Conservation (phyloP, 2,888 invertebrate genomes). For the Chydorus sphaericus region DNA sequence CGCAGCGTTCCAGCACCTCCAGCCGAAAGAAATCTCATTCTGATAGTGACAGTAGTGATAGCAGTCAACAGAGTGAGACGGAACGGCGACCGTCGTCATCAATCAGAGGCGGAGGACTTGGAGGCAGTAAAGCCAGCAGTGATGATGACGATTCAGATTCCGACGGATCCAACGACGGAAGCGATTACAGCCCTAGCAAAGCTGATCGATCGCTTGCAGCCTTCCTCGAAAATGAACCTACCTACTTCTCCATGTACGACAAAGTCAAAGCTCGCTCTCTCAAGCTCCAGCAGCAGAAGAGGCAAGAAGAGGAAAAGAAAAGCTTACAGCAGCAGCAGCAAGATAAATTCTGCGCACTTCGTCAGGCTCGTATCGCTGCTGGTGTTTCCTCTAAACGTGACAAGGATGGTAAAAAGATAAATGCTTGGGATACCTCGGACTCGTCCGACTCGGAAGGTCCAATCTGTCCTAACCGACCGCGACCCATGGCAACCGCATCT, state of each 20-base stretch:
- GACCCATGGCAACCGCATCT: neutral
- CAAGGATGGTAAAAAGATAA: constrained; percentile 38
- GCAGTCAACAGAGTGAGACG: neutral
- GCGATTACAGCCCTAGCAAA: neutral
- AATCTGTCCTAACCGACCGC: neutral
- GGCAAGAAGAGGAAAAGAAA: constrained; percentile 61
- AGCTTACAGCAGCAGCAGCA: constrained; percentile 62
- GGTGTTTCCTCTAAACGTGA: constrained; percentile 29
- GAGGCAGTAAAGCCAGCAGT: neutral
- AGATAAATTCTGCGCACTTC: constrained; percentile 74
- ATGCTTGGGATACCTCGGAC: constrained; percentile 13
- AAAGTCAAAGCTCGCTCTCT: constrained; percentile 88
- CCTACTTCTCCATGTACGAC: constrained; percentile 94
- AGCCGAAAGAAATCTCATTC: constrained; percentile 11
- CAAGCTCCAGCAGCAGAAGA: constrained; percentile 53
- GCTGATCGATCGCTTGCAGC: constrained; percentile 22
- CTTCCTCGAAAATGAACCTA: constrained; percentile 69
- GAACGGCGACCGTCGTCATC: neutral
- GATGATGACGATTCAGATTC: neutral
- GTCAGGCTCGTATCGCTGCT: constrained; percentile 46
- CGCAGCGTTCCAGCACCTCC: neutral
- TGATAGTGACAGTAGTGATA: constrained; percentile 6
- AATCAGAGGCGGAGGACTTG: neutral
- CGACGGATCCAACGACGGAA: constrained; percentile 8
- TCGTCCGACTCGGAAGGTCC: constrained; percentile 17